Evolutionary conservation across 2,888 invertebrate genomes (phyloP).

Genomic region (Drosophila infuscata): DNA sequence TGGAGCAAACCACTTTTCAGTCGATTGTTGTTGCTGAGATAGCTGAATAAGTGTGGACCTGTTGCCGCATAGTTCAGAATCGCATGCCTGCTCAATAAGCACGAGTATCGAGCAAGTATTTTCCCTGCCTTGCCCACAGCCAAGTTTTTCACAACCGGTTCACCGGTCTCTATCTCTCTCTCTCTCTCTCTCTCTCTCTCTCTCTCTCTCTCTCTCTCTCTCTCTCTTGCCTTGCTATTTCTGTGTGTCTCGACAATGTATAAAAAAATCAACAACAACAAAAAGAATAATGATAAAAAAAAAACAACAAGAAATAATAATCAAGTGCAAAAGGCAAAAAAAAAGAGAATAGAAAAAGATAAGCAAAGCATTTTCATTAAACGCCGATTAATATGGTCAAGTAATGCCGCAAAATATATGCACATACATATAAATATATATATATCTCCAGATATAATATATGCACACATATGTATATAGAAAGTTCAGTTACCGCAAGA

Average conservation of each 20-base stretch:
- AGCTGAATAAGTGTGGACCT: slow-evolving; percentile 53
- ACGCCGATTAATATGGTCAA: slow-evolving; percentile 45
- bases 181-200: slow-evolving; percentile 3
- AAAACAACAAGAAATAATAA: slow-evolving; percentile 11
- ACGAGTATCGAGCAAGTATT: slow-evolving; percentile 26
- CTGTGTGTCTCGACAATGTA: slow-evolving; percentile 41
- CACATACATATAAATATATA: background rate
- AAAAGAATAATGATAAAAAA: slow-evolving; percentile 4
- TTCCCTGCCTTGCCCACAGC: slow-evolving; percentile 52
- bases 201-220: background rate
- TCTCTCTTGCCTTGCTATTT: slow-evolving; percentile 60
- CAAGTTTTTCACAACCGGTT: slow-evolving; percentile 71
- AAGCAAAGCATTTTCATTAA: slow-evolving; percentile 43
- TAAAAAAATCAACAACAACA: slow-evolving; percentile 16
- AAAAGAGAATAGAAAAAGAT: slow-evolving; percentile 18
- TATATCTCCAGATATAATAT: background rate
- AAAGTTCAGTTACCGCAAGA: slow-evolving; percentile 48
- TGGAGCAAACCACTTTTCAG: slow-evolving; percentile 73
- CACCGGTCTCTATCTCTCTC: slow-evolving; percentile 3
- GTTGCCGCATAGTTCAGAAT: slow-evolving; percentile 69
- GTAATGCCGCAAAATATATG: slow-evolving; percentile 20
- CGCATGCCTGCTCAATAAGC: slow-evolving; percentile 31
- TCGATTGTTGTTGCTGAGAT: slow-evolving; percentile 24
- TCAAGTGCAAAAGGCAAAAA: slow-evolving; percentile 20
- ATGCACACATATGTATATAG: too few relatives aligned